phyloP scores from a whole-genome alignment of 1,140 invertebrate genomes.

The Drosophila mayri region DNA sequence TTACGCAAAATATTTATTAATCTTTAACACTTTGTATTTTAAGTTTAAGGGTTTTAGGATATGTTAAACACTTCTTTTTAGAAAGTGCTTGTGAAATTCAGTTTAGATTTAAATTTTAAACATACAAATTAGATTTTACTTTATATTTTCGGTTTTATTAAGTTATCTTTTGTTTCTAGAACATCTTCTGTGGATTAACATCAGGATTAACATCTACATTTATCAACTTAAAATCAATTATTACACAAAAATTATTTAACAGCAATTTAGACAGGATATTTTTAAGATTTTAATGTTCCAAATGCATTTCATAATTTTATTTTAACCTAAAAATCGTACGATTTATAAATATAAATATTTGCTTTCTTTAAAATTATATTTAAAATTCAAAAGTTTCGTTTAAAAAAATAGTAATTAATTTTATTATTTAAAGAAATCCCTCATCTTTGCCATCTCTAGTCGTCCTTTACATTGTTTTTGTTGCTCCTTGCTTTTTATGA shows the following conservation, averaged over 20 bases:
- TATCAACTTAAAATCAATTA: no score
- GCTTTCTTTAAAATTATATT: no score
- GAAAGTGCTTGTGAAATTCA: no score
- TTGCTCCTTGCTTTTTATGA: constrained; percentile 68
- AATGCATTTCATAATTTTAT: no score
- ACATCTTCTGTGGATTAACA: no score
- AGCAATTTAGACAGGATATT: no score
- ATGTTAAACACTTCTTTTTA: not conserved
- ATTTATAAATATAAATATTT: not conserved
- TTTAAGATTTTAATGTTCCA: not conserved
- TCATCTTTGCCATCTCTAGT: constrained; percentile 21
- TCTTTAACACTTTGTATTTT: no score
- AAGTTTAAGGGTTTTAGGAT: no score
- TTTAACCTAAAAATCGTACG: not conserved
- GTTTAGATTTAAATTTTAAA: no score
- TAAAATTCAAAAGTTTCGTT: not conserved
- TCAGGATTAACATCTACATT: not conserved
- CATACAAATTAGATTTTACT: no score
- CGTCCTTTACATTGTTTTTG: constrained; percentile 25
- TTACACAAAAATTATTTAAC: no score
- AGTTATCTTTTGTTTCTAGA: not conserved
- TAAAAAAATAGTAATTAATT: not conserved
- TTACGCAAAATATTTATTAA: not conserved
- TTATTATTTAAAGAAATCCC: not conserved
- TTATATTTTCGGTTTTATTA: not conserved